Conservation (phyloP, 2,888 invertebrate genomes). For the Falcaria lacertinaria region DNA sequence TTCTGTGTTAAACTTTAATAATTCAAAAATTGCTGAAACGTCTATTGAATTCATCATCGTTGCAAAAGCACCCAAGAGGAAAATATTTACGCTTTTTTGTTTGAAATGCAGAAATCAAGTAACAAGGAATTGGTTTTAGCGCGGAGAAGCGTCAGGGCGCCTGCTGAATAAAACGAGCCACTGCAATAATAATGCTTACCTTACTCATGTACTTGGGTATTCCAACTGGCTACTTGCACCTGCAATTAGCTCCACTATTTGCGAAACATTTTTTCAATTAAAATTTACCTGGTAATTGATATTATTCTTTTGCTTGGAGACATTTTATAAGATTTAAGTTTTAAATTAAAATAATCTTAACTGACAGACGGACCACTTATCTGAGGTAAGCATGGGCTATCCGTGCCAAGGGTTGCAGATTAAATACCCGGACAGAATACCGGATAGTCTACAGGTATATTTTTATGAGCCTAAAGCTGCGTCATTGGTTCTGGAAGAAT, state of each 20-base stretch:
- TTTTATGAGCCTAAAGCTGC: no score
- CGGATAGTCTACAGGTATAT: no score
- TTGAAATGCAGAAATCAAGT: slow-evolving; percentile 78
- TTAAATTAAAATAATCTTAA: no score
- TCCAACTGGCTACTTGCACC: slow-evolving; percentile 21
- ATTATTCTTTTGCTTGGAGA: no score
- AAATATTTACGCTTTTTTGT: slow-evolving; percentile 78
- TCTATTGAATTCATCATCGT: slow-evolving; percentile 64
- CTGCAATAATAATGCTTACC: slow-evolving; percentile 64
- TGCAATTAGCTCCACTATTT: neutral
- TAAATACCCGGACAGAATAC: no score
- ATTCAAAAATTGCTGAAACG: slow-evolving; percentile 50
- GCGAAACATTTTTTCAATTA: neutral
- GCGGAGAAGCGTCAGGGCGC: slow-evolving; percentile 60
- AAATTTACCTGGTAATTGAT: no score
- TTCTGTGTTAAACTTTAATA: slow-evolving; percentile 50
- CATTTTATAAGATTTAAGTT: no score
- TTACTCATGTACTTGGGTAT: slow-evolving; percentile 53
- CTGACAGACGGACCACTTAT: no score
- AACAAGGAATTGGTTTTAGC: slow-evolving; percentile 79
- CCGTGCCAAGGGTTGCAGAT: no score
- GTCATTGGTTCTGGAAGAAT: no score
- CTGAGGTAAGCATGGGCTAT: no score
- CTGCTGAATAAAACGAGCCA: slow-evolving; percentile 68
- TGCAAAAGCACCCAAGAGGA: slow-evolving; percentile 69